These are phyloP conservation scores for Zenarchopterus dispar DNA, from an alignment of 2,797 vertebrate genomes.

Conservation along the genomic window DNA sequence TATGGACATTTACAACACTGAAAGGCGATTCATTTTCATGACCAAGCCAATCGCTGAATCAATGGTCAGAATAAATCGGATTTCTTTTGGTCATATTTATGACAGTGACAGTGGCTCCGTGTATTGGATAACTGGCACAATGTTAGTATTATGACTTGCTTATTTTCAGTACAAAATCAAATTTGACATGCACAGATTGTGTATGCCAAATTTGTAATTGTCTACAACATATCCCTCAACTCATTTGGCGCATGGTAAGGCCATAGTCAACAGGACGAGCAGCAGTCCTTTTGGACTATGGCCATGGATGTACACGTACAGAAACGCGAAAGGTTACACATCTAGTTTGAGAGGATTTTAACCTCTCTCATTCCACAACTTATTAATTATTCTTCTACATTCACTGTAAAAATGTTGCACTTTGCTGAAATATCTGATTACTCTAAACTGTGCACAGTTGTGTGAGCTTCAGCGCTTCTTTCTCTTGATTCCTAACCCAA, in stretches of 20 bases:
- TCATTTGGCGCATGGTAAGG: slow-evolving; percentile 14
- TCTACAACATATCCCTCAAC: slow-evolving; percentile 23
- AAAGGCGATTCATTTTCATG: slow-evolving; percentile 49
- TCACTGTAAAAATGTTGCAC: too few relatives aligned
- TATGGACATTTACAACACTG: slow-evolving; percentile 30
- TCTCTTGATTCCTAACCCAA: too few relatives aligned
- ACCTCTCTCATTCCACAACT: too few relatives aligned
- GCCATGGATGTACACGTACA: slow-evolving; percentile 7
- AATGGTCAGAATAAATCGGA: slow-evolving; percentile 33
- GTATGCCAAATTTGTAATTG: slow-evolving; percentile 1
- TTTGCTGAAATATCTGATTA: too few relatives aligned
- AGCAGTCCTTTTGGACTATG: slow-evolving; percentile 18
- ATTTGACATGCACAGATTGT: slow-evolving; percentile 11
- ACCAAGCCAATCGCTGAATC: slow-evolving; percentile 27
- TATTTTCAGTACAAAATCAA: slow-evolving; percentile 12
- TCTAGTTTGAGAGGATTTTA: too few relatives aligned
- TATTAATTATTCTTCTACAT: too few relatives aligned
- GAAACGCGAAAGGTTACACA: slow-evolving; percentile 29
- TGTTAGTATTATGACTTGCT: slow-evolving; percentile 14
- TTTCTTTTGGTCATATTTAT: slow-evolving; percentile 38
- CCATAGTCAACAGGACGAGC: too few relatives aligned
- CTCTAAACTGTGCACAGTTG: too few relatives aligned
- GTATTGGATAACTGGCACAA: neutral
- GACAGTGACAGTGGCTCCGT: neutral
- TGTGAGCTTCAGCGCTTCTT: too few relatives aligned